phyloP scores from a whole-genome alignment of 1,140 invertebrate genomes.

The Neodiprion lecontei region DNA sequence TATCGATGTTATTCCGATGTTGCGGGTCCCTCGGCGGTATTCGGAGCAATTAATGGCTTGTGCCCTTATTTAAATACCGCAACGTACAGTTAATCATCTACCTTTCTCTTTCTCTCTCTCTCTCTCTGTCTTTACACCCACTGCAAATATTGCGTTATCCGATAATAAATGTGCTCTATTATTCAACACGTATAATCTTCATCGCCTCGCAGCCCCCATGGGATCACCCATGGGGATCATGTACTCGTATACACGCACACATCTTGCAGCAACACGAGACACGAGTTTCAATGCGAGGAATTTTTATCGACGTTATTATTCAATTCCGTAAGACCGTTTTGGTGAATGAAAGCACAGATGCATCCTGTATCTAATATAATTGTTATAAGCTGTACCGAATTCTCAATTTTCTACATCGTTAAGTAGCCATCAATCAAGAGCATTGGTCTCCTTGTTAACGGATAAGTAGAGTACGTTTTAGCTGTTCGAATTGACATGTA shows the following conservation, averaged over 20 bases:
- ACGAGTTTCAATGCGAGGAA: background rate
- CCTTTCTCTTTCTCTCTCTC: background rate
- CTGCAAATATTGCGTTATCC: constrained; percentile 10
- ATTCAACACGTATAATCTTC: constrained; percentile 17
- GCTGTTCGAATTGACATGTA: background rate
- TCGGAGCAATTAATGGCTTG: background rate
- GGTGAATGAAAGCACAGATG: too few species aligned
- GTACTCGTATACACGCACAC: background rate
- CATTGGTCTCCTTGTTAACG: background rate
- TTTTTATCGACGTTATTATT: constrained; percentile 17
- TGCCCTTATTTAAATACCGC: background rate
- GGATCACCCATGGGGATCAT: background rate
- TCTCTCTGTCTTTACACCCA: background rate
- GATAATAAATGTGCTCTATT: constrained; percentile 18
- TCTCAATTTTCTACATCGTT: background rate
- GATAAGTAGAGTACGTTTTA: background rate
- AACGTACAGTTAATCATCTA: background rate
- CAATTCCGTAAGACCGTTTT: background rate
- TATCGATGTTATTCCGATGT: background rate
- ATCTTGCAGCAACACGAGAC: background rate
- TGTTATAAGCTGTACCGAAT: too few species aligned
- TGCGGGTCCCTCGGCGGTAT: background rate
- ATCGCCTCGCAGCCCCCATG: constrained; percentile 1
- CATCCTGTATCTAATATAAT: too few species aligned
- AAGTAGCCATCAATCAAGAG: background rate